Evolutionary conservation across 1,140 invertebrate species (phyloP), one percentile per base, ranked within the genome.

Genomic region (Dreissena polymorpha): DNA sequence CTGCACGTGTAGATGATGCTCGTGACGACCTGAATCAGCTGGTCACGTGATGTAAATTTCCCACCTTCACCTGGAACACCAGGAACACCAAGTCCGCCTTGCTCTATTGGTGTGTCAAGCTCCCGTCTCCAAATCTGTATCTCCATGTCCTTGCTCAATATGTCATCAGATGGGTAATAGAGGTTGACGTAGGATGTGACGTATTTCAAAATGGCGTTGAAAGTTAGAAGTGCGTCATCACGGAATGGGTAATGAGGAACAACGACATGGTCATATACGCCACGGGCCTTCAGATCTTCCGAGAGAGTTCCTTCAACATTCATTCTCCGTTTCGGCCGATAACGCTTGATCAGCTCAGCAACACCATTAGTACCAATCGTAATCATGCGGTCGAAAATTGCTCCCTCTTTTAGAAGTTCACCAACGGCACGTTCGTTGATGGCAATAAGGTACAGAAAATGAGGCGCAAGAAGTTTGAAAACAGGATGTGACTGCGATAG

Each of bases 391-490:
- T 63, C 72, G n/a, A 63, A 6, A 63, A 29, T 39, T 10, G 21
- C 57, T 27, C 29, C 25, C n/a, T 14, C n/a, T 13, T 63, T 27
- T 29, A 75, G 25, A 18, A 75, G 27, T 16, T 55, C 0, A 23
- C 10, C 25, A 27, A 63, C 2, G 14, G 13, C 25, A 5, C 18
- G 1, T 0, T 23, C 57, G 71, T 91, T 91, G 49, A 94, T 93
- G 21, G 93, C 93, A 5, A 94, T 86, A 10, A 94, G 88, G 83
- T 91, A 94, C 8, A 93, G 87, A 79, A 94, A 93, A 85, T 94
- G 94, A n/a, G 94, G 94, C 8, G 93, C 93, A 78, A 94, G 85
- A 0, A 94, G 88, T 84, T 93, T 93, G 86, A 90, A 93, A n/a
- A 94, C 73, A 8, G 94, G 94, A 89, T 94, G 94, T 18, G 92